Percentiles rank a stretch among this genome's conserved stretches.
phyloP scores from a whole-genome alignment of 2,888 invertebrate species.

The Drosophila crucigera region DNA sequence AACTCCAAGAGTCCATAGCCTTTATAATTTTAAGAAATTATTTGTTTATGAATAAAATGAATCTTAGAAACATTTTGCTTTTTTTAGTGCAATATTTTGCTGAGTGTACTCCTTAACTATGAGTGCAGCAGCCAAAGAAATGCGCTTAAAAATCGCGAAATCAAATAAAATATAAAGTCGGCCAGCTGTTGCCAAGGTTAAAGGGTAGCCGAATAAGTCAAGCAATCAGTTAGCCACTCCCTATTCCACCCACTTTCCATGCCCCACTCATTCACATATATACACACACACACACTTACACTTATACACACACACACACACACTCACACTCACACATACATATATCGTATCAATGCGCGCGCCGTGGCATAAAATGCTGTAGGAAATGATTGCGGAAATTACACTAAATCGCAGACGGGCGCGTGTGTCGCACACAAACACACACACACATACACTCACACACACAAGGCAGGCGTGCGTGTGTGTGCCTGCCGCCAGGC shows the following conservation, averaged over 20 bases:
- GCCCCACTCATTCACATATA: neutral
- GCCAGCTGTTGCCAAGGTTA: conserved; percentile 49
- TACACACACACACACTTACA: too few relatives aligned
- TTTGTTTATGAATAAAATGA: neutral
- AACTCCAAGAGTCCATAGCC: neutral
- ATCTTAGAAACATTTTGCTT: too few relatives aligned
- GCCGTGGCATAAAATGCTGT: conserved; percentile 67
- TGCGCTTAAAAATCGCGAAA: conserved; percentile 15
- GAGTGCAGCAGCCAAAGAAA: conserved; percentile 24
- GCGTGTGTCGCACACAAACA: conserved; percentile 48
- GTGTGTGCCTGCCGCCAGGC: conserved; percentile 30
- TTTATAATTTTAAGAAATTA: too few relatives aligned
- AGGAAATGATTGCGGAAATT: conserved; percentile 80
- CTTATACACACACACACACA: too few relatives aligned
- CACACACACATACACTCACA: neutral
- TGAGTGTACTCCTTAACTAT: conserved; percentile 7
- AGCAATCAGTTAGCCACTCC: conserved; percentile 39
- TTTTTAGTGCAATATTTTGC: neutral
- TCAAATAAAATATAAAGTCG: conserved; percentile 33
- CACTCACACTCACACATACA: neutral
- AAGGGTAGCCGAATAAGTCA: conserved; percentile 20
- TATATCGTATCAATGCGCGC: conserved; percentile 59
- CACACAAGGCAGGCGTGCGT: neutral
- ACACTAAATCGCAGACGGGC: conserved; percentile 72
- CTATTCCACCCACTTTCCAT: neutral